Evolutionary conservation across 2,888 invertebrate genomes (phyloP).

Genomic region (Acanthosepion esculentum): DNA sequence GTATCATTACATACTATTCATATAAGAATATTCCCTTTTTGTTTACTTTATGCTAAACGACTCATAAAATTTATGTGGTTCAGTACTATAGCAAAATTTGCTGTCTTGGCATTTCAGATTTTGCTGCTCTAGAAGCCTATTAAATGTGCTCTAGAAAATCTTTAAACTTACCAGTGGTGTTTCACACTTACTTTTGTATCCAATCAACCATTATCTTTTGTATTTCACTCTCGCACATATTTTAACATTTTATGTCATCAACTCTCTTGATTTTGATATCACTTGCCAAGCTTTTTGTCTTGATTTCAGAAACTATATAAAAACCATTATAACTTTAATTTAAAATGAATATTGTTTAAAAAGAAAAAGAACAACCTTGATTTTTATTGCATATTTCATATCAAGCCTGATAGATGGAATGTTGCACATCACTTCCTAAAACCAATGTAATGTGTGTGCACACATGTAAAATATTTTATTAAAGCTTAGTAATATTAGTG

Average conservation of each 20-base stretch:
- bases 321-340: background rate
- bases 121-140: background rate
- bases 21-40: background rate
- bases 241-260: background rate
- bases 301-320: background rate
- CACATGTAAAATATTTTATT: too few species aligned
- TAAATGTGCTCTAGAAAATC: background rate
- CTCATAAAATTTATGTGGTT: too few species aligned
- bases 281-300: background rate
- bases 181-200: background rate
- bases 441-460: too few species aligned
- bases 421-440: too few species aligned
- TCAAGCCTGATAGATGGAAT: too few species aligned
- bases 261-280: background rate
- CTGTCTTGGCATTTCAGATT: background rate
- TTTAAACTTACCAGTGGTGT: background rate
- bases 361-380: too few species aligned
- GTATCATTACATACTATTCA: background rate
- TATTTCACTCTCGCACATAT: background rate
- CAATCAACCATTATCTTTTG: background rate
- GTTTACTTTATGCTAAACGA: background rate
- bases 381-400: too few species aligned
- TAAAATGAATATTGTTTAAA: too few species aligned
- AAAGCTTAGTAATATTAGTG: too few species aligned
- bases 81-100: too few species aligned